Evolutionary conservation across 2,888 invertebrate genomes (phyloP).

Genomic region (Geotrupes spiniger): DNA sequence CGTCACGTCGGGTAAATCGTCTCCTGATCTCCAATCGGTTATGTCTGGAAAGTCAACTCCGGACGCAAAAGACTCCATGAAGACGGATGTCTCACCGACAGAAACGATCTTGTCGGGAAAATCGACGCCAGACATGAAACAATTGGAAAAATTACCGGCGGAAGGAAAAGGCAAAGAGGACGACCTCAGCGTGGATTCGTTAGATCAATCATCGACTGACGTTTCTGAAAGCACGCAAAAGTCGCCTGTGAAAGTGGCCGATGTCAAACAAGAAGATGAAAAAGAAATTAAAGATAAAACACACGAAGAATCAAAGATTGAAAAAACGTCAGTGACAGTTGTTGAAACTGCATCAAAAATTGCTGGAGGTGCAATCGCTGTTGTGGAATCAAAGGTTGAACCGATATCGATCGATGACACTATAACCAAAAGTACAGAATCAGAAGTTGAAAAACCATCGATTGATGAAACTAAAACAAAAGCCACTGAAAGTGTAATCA

Average conservation of each 20-base stretch:
- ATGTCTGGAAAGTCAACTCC: constrained; percentile 18
- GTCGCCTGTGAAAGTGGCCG: constrained; percentile 20
- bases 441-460: no score
- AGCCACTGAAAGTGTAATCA: constrained; percentile 18
- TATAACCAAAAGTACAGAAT: no score
- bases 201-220: not conserved
- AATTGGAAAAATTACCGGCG: constrained; percentile 15
- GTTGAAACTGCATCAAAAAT: no score
- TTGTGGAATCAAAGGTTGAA: no score
- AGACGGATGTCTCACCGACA: not conserved
- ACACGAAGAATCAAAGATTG: no score
- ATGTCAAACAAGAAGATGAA: constrained; percentile 9
- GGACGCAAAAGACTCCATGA: constrained; percentile 2
- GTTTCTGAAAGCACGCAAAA: constrained; percentile 12
- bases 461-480: not conserved
- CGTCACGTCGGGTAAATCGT: constrained; percentile 24
- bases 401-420: no score
- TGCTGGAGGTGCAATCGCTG: no score
- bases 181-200: no score
- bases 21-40: constrained; percentile 14
- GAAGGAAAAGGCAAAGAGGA: constrained; percentile 24
- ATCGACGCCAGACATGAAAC: constrained; percentile 21
- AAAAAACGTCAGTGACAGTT: no score
- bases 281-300: no score
- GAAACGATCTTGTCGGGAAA: constrained; percentile 17